Percentiles rank a stretch among this genome's conserved stretches.
These are phyloP conservation scores for Orussus abietinus DNA, from an alignment of 1,140 invertebrate species.

Conservation along the genomic window DNA sequence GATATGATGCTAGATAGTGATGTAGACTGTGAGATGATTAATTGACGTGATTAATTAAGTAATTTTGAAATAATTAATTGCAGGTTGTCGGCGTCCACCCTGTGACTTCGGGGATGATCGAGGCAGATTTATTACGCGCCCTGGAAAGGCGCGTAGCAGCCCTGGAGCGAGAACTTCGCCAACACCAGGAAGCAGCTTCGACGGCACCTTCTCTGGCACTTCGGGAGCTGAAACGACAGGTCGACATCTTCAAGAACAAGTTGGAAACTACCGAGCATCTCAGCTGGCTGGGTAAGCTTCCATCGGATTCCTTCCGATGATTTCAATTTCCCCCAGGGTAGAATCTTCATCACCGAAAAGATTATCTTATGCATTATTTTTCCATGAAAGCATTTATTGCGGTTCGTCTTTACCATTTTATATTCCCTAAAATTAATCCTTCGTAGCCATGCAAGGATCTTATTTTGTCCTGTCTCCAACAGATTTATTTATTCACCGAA, in stretches of 20 bases:
- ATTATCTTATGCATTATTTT: constrained; percentile 27
- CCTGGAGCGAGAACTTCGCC: constrained; percentile 59
- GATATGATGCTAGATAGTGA: too few relatives aligned
- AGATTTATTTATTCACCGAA: too few relatives aligned
- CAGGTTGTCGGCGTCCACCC: constrained; percentile 49
- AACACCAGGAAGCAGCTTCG: constrained; percentile 38
- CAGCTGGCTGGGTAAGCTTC: constrained; percentile 68
- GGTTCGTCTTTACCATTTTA: too few relatives aligned
- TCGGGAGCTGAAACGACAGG: constrained; percentile 61
- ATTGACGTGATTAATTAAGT: too few relatives aligned
- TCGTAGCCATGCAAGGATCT: too few relatives aligned
- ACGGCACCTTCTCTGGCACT: constrained; percentile 53
- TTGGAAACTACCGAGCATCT: constrained; percentile 68
- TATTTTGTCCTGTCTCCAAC: too few relatives aligned
- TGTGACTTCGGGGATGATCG: constrained; percentile 50
- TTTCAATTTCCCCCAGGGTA: too few relatives aligned
- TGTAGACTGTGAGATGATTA: too few relatives aligned
- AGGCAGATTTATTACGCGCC: constrained; percentile 53
- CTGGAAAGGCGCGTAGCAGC: constrained; percentile 57
- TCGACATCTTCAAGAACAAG: constrained; percentile 64
- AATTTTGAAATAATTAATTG: background rate
- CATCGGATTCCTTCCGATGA: too few relatives aligned
- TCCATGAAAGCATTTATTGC: too few relatives aligned
- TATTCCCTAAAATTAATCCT: too few relatives aligned
- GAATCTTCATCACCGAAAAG: too few relatives aligned